Evolutionary conservation across 2,113 vertebrate genomes (phyloP).

Genomic region (Pteronura brasiliensis): DNA sequence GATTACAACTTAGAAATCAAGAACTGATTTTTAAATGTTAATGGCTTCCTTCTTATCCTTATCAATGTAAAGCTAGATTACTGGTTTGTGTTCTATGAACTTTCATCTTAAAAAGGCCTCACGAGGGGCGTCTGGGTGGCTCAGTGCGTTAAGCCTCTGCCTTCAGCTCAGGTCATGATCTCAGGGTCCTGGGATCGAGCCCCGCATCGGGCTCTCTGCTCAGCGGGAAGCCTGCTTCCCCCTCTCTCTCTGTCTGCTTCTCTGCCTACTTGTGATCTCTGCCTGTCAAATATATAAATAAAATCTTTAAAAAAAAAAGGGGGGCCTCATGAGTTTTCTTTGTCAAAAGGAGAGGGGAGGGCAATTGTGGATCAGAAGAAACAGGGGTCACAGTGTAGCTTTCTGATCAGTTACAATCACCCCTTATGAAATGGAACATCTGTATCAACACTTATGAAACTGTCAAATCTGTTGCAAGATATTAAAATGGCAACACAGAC

Average conservation of each 20-base stretch:
- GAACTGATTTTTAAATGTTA: neutral
- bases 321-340: neutral
- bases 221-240: no score
- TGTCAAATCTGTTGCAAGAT: neutral
- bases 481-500: neutral
- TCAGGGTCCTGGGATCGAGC: no score
- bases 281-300: no score
- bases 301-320: no score
- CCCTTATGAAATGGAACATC: neutral
- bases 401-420: neutral
- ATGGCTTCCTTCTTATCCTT: neutral
- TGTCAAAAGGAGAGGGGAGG: neutral
- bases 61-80: neutral
- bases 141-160: no score
- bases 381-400: neutral
- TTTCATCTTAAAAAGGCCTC: neutral
- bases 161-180: no score
- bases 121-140: no score
- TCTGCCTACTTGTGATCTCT: no score
- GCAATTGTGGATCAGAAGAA: neutral
- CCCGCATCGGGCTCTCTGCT: no score
- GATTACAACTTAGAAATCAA: neutral
- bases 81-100: neutral
- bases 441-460: neutral
- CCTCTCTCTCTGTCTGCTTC: no score